Evolutionary conservation across 2,113 vertebrate species (phyloP), one percentile per base, ranked within the genome.

Genomic region (Climacteris rufus): DNA sequence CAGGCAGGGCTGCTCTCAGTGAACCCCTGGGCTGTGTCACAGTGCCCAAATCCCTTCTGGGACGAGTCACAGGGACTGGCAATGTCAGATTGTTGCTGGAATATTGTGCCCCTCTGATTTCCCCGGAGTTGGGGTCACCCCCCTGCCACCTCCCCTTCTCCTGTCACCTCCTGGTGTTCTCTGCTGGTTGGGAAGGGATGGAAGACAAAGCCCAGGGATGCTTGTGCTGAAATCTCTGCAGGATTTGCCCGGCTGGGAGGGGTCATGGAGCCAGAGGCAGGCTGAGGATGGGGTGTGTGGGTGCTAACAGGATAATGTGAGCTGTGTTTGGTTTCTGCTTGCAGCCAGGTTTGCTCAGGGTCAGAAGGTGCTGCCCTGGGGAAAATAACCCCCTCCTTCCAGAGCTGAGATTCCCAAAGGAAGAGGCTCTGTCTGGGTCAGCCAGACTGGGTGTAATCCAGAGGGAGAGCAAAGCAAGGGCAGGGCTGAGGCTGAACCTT

Each of bases 381-480:
- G 54, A 45, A 8, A 75, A 53, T 2, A n/a, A 59, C 4, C 4
- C 31, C 24, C 56, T 35, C 25, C 20, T 53, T 19, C 42, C 65
- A 56, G 66, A n/a, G 25, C 56, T 0, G 16, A 63, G 53, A n/a
- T 40, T 33, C 12, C 40, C 7, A 5, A 57, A 69, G 60, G 35
- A 6, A 19, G 21, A 39, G 64, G 78, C 78, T 64, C 37, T 7
- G 50, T 23, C 44, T 54, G 74, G 12, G 31, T 54, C 79, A 50
- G 63, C 27, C 61, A 25, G 18, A 22, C 13, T 1, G 12, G 52
- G 52, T 0, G 0, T 16, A 13, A 78, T 9, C 49, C 69, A n/a
- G 52, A 52, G 70, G 83, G 53, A 50, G 59, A 52, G 37, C 1
- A 42, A 52, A 35, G 39, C 13, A 9, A 40, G 15, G 39, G 18